Conservation (phyloP, 2,113 vertebrate genomes). For the Coreoperca whiteheadi region DNA sequence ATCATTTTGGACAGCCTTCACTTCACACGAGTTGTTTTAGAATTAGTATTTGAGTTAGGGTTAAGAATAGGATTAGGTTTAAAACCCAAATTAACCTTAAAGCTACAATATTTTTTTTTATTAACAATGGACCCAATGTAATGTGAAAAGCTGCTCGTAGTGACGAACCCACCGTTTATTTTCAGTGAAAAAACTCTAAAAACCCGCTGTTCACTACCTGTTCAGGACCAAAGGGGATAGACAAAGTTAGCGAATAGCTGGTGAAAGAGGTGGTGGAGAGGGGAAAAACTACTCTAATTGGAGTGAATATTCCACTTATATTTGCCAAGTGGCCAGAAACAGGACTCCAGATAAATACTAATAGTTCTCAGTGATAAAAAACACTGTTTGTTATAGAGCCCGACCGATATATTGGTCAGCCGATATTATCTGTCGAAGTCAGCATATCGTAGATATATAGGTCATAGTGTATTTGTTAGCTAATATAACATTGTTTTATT, state of each 20-base stretch:
- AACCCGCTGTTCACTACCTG: not conserved
- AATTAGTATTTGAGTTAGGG: not conserved
- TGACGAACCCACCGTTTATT: not conserved
- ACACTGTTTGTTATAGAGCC: too few relatives aligned
- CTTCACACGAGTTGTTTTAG: not conserved
- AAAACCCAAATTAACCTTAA: not conserved
- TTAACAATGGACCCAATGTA: not conserved
- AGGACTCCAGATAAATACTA: not conserved
- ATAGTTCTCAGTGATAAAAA: not conserved
- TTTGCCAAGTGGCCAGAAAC: constrained; percentile 1
- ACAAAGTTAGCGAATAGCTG: not conserved
- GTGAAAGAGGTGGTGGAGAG: not conserved
- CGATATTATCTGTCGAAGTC: too few relatives aligned
- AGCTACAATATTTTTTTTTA: not conserved
- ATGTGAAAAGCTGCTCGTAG: not conserved
- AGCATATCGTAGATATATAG: too few relatives aligned
- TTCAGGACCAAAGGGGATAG: not conserved
- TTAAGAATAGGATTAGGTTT: not conserved
- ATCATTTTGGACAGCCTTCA: not conserved
- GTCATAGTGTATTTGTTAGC: too few relatives aligned
- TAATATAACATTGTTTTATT: too few relatives aligned
- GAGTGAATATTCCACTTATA: constrained; percentile 15
- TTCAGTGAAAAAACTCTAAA: not conserved
- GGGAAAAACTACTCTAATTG: not conserved
- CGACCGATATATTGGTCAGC: too few relatives aligned